Percentiles rank a stretch among this genome's conserved stretches.
Evolutionary conservation across 1,140 invertebrate species (phyloP).

Genomic region (Hirudo medicinalis): DNA sequence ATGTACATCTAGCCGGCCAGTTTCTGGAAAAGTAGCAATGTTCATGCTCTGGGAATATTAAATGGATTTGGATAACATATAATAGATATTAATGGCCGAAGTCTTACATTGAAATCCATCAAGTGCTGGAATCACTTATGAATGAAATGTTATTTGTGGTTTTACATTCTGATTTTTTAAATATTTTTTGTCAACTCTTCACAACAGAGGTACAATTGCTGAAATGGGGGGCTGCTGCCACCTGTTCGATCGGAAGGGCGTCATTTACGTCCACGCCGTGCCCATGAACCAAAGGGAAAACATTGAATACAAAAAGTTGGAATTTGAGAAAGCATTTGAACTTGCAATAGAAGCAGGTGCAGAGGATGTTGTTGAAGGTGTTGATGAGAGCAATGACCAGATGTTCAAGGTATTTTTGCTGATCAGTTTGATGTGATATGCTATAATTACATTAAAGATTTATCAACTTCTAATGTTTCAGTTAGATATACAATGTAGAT

Average conservation of each 20-base stretch:
- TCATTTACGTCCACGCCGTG: neutral
- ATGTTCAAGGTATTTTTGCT: neutral
- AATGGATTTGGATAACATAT: too few relatives aligned
- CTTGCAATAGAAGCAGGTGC: conserved; percentile 5
- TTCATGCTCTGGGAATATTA: too few relatives aligned
- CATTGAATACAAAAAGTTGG: neutral
- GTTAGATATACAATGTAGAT: neutral
- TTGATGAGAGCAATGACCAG: neutral
- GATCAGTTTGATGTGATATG: neutral
- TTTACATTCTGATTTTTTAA: neutral
- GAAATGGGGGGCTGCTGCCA: neutral
- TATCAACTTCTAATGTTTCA: neutral
- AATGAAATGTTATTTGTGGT: too few relatives aligned
- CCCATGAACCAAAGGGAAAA: neutral
- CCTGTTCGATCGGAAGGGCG: neutral
- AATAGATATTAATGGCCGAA: too few relatives aligned
- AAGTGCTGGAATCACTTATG: too few relatives aligned
- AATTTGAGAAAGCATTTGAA: conserved; percentile 7
- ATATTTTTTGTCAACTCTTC: neutral
- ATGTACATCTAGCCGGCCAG: too few relatives aligned
- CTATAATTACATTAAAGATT: neutral
- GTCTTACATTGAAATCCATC: too few relatives aligned
- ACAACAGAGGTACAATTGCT: neutral
- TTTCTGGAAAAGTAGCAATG: too few relatives aligned
- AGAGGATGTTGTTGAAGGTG: neutral